Conservation (phyloP, 2,113 vertebrate species). For the Lampris incognitus region DNA sequence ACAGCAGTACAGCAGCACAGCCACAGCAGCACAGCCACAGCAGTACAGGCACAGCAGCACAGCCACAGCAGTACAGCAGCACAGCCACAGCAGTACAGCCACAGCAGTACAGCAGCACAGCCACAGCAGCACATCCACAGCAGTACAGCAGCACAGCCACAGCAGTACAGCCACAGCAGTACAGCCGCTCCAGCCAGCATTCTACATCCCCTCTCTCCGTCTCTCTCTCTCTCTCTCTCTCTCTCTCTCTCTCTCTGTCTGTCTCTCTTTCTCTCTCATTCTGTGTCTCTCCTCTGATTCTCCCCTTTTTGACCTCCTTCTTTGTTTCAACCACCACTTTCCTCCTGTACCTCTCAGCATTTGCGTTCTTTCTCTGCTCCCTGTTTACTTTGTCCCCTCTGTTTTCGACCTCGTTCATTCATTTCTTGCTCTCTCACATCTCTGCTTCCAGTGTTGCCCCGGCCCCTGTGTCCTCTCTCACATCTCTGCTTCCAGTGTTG, state of each 20-base stretch:
- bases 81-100: too few species aligned
- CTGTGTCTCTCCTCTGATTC: slow-evolving; percentile 28
- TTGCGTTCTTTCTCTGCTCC: neutral
- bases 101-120: too few species aligned
- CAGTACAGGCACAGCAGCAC: too few species aligned
- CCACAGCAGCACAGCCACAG: too few species aligned
- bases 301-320: slow-evolving; percentile 5
- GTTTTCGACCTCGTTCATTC: slow-evolving; percentile 11
- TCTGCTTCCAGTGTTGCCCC: too few species aligned
- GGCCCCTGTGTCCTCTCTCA: too few species aligned
- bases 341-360: too few species aligned
- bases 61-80: too few species aligned
- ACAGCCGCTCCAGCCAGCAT: slow-evolving; percentile 3
- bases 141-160: too few species aligned
- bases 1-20: too few species aligned
- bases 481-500: too few species aligned
- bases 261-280: slow-evolving; percentile 38
- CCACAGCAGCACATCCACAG: too few species aligned
- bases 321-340: neutral
- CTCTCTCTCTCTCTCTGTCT: slow-evolving; percentile 21
- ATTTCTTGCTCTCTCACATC: neutral
- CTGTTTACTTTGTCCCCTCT: slow-evolving; percentile 46
- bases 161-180: neutral
- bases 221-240: neutral
- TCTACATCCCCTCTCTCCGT: slow-evolving; percentile 7